Percentiles rank a stretch among this genome's conserved stretches.
phyloP scores from a whole-genome alignment of 1,140 invertebrate species.

The Meloidogyne exigua region DNA sequence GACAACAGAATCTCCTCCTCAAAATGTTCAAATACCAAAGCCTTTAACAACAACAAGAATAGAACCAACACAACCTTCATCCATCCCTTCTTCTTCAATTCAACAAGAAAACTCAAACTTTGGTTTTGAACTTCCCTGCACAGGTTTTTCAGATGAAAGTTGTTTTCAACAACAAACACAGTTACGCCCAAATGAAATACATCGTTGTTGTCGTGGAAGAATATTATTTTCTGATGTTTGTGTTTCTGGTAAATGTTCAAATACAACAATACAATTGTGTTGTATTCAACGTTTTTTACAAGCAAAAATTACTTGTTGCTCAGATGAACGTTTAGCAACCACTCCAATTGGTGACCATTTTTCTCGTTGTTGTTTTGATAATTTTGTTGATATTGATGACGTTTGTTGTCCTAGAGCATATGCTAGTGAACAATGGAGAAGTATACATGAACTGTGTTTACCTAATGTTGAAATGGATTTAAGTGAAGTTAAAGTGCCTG shows the following conservation, averaged over 20 bases:
- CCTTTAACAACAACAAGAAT: conserved; percentile 33
- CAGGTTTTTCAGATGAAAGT: conserved; percentile 61
- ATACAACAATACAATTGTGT: conserved; percentile 56
- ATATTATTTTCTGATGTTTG: conserved; percentile 59
- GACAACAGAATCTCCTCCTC: neutral
- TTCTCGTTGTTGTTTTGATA: conserved; percentile 54
- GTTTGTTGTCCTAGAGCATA: conserved; percentile 49
- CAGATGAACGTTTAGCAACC: conserved; percentile 47
- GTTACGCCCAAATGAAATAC: conserved; percentile 38
- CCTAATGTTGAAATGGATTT: conserved; percentile 59
- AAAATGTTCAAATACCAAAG: conserved; percentile 44
- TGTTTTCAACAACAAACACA: conserved; percentile 60
- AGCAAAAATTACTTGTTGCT: conserved; percentile 56
- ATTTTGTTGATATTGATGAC: conserved; percentile 54
- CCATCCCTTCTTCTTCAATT: conserved; percentile 3
- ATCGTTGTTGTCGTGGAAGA: conserved; percentile 56
- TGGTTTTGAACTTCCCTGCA: conserved; percentile 54
- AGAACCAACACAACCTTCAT: neutral
- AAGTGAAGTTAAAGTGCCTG: conserved; percentile 46
- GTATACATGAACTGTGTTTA: conserved; percentile 58
- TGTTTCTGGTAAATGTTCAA: conserved; percentile 58
- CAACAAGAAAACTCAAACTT: conserved; percentile 36
- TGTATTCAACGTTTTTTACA: conserved; percentile 63
- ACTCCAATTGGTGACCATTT: conserved; percentile 49
- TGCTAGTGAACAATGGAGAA: conserved; percentile 50